Evolutionary conservation across 2,888 invertebrate genomes (phyloP), one percentile per base, ranked within the genome.

Genomic region (Micropterix aruncella): DNA sequence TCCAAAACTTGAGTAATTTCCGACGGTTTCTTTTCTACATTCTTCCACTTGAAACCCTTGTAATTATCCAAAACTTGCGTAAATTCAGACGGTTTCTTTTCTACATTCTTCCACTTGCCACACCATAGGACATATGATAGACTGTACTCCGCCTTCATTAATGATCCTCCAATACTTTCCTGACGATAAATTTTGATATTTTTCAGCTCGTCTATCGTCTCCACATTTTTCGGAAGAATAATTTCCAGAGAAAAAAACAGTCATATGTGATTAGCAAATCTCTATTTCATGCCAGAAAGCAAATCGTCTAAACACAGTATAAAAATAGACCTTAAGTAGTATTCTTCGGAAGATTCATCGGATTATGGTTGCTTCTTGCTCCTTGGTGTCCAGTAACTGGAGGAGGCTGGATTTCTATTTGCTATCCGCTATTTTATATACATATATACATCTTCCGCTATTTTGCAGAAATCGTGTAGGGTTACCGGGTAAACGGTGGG

Each of bases 201-300:
- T 38, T 38, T 18, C n/a, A 38, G 18, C 18, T 15, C 41, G 37
- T 37, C 40, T 46, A 46, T 46, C 19, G 39, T 46, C 43, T 46
- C 46, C 43, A 46, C 43, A 46, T 46, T 42, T 46, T 43, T 46
- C 40, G 40, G 37, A 40, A 46, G 46, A 46, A 46, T 40, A 40
- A 46, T 46, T 43, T 46, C 43, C 43, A 43, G 43, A 46, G 46
- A n/a, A n/a, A n/a, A 46, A 43, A 46, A 41, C 43, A 46, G 46
- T 43, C 43, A 40, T 43, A 43, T 43, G 38, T 46, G 42, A 46
- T 43, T 46, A 39, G 46, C 43, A 46, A 46, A 46, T 46, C 46
- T 38, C 16, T 38, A 36, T 44, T 44, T 42, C 36, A n/a, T n/a
- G n/a, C n/a, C n/a, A n/a, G n/a, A n/a, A n/a, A n/a, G n/a, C n/a